phyloP scores from a whole-genome alignment of 2,797 vertebrate genomes.

The Poeciliopsis paucimaculata region DNA sequence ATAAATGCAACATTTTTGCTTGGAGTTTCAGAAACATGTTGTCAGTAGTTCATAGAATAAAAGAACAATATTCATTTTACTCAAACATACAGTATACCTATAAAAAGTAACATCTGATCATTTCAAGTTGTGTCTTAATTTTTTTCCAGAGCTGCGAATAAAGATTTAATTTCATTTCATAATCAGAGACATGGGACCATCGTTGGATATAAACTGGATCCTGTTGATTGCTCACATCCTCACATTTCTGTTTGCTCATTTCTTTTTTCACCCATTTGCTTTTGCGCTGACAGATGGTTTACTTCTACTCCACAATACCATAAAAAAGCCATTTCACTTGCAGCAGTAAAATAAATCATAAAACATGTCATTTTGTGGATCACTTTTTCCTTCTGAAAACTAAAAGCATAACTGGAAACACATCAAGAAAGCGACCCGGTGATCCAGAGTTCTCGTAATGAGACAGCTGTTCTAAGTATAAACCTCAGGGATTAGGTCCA shows the following conservation, averaged over 20 bases:
- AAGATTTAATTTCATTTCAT: not conserved
- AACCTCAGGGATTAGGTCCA: slow-evolving; percentile 48
- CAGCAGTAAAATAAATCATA: not conserved
- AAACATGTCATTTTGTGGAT: slow-evolving; percentile 1
- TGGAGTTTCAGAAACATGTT: too few species aligned
- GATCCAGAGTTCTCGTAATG: slow-evolving; percentile 50
- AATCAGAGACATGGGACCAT: not conserved
- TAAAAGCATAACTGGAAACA: slow-evolving; percentile 68
- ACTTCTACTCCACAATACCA: not conserved
- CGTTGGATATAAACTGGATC: not conserved
- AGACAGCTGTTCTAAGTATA: slow-evolving; percentile 69
- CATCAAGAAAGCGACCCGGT: slow-evolving; percentile 47
- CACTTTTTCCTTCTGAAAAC: slow-evolving; percentile 47
- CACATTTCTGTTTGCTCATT: not conserved
- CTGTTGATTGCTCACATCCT: not conserved
- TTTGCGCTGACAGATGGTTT: not conserved
- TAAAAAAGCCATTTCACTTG: not conserved
- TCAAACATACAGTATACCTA: too few species aligned
- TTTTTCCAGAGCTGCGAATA: not conserved
- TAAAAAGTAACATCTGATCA: too few species aligned
- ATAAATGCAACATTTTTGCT: too few species aligned
- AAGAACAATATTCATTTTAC: too few species aligned
- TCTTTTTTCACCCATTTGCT: not conserved
- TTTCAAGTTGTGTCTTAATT: too few species aligned
- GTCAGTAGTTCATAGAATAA: too few species aligned